A percentile compares a stretch with the other conserved stretches of the same genome.
phyloP scores from a whole-genome alignment of 2,113 vertebrate genomes.

The Nannospalax galili region DNA sequence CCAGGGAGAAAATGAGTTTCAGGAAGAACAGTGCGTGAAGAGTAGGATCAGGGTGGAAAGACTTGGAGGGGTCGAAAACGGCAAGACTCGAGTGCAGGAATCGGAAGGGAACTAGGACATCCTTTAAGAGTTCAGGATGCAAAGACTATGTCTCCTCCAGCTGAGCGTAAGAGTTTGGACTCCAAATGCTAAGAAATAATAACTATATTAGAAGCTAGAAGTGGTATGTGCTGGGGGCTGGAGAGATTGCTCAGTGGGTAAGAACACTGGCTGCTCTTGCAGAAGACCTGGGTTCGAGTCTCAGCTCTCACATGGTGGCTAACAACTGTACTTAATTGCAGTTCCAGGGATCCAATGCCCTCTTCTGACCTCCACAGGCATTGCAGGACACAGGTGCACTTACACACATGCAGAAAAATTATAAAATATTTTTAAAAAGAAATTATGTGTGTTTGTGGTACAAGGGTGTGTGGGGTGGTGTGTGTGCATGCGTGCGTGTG shows the following conservation, averaged over 20 bases:
- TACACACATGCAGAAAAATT: no score
- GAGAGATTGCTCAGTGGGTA: not conserved
- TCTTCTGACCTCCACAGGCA: no score
- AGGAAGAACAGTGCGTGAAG: not conserved
- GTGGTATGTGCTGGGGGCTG: not conserved
- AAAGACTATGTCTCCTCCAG: not conserved
- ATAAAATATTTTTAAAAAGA: no score
- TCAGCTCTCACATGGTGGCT: no score
- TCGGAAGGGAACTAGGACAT: not conserved
- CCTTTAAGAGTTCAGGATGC: not conserved
- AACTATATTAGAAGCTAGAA: not conserved
- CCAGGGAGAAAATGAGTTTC: slow-evolving; percentile 26
- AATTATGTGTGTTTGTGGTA: not conserved
- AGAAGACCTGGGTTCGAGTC: no score
- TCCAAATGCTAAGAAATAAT: not conserved
- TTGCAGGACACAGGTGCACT: no score
- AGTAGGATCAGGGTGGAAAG: not conserved
- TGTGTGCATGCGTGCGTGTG: no score
- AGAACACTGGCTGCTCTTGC: no score
- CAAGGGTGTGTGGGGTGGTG: not conserved
- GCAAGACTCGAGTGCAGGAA: not conserved
- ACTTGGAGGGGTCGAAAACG: not conserved
- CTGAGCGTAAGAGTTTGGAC: not conserved
- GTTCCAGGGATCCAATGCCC: no score
- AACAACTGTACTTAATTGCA: no score